phyloP scores from a whole-genome alignment of 1,140 invertebrate genomes.

The Phenacoccus solenopsis region DNA sequence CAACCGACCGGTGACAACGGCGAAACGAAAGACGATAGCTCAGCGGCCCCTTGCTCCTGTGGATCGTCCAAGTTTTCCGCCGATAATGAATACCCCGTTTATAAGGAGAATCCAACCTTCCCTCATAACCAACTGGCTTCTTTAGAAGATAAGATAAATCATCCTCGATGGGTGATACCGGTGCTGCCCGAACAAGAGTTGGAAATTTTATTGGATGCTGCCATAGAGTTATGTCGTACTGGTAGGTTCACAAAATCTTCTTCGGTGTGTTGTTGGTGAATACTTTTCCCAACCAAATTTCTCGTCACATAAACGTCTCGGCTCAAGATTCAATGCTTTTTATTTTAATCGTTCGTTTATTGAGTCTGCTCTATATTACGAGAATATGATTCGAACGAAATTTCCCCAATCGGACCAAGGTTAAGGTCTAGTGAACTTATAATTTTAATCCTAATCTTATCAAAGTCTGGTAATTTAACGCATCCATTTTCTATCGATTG shows the following conservation, averaged over 20 bases:
- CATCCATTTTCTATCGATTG: no score
- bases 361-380: no score
- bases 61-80: neutral
- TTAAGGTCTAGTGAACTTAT: no score
- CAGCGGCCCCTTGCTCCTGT: neutral
- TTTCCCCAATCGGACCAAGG: no score
- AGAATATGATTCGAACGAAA: no score
- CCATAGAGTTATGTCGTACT: conserved; percentile 70
- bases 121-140: conserved; percentile 70
- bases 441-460: no score
- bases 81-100: conserved; percentile 14
- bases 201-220: conserved; percentile 77
- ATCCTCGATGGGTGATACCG: conserved; percentile 90
- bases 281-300: no score
- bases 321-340: no score
- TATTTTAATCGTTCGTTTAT: no score
- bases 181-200: conserved; percentile 92
- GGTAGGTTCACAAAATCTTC: conserved; percentile 38
- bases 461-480: no score
- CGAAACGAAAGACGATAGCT: conserved; percentile 12
- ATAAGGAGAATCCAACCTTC: conserved; percentile 42
- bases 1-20: neutral
- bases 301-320: no score
- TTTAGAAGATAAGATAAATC: conserved; percentile 89
- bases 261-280: no score